phyloP scores from a whole-genome alignment of 2,888 invertebrate genomes.

The Ormyrus rosae region DNA sequence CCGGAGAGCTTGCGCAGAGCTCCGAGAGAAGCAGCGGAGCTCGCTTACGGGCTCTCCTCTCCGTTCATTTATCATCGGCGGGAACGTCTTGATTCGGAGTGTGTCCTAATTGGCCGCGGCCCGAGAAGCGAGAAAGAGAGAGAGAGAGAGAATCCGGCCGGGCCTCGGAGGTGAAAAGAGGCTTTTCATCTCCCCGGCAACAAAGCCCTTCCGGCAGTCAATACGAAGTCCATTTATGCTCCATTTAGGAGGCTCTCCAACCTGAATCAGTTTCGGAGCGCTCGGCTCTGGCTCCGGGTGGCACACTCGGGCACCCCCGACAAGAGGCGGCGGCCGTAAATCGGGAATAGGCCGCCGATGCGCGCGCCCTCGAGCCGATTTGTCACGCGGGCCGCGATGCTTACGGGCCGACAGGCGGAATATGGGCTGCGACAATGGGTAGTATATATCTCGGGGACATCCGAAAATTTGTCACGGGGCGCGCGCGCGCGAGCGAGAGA shows the following conservation, averaged over 20 bases:
- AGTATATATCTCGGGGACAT: constrained; percentile 18
- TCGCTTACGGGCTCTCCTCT: too few species aligned
- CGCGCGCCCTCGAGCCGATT: constrained; percentile 60
- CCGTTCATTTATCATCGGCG: background rate
- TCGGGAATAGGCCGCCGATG: constrained; percentile 43
- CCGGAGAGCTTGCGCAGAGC: too few species aligned
- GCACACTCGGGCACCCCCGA: background rate
- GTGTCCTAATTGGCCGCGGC: background rate
- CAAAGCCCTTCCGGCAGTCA: constrained; percentile 60
- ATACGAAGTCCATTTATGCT: constrained; percentile 69
- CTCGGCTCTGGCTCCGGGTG: constrained; percentile 48
- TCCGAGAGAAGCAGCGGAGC: too few species aligned
- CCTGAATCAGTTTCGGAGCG: constrained; percentile 67
- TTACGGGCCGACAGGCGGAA: constrained; percentile 28
- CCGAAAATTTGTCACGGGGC: constrained; percentile 54
- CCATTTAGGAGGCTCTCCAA: constrained; percentile 64
- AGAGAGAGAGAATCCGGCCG: background rate
- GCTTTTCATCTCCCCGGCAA: constrained; percentile 35
- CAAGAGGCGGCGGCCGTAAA: constrained; percentile 37
- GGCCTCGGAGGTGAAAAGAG: constrained; percentile 11
- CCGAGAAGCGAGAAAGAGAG: background rate
- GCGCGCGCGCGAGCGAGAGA: constrained; percentile 54
- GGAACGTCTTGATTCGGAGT: background rate
- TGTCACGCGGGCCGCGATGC: constrained; percentile 61
- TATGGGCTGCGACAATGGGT: constrained; percentile 9